Evolutionary conservation across 1,140 invertebrate species (phyloP).

Genomic region (Aleiodes sp.): DNA sequence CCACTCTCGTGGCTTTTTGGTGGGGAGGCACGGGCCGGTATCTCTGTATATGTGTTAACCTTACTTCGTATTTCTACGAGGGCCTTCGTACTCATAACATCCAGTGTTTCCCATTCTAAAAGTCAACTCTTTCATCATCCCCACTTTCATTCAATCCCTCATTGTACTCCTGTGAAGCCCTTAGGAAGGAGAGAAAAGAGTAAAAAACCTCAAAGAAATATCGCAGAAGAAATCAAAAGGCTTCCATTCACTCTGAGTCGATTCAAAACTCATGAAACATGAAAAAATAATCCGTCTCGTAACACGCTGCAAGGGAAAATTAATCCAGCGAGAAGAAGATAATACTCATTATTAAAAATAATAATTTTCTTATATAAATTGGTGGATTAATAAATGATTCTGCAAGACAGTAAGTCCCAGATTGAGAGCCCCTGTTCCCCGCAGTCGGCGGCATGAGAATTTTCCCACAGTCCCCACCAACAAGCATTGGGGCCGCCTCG

Average conservation of each 20-base stretch:
- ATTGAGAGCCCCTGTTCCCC: slow-evolving; percentile 52
- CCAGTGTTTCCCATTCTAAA: slow-evolving; percentile 19
- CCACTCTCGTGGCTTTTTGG: slow-evolving; percentile 46
- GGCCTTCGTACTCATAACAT: slow-evolving; percentile 27
- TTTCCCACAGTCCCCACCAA: slow-evolving; percentile 64
- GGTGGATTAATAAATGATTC: background rate
- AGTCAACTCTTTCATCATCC: slow-evolving; percentile 14
- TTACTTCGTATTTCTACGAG: slow-evolving; percentile 42
- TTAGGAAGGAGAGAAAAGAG: background rate
- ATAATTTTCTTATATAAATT: no score
- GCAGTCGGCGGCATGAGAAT: slow-evolving; percentile 63
- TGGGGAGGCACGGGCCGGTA: slow-evolving; percentile 48
- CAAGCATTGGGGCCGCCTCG: slow-evolving; percentile 43
- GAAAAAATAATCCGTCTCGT: no score
- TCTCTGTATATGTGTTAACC: no score
- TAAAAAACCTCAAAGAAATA: background rate
- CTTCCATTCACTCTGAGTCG: no score
- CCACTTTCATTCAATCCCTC: background rate
- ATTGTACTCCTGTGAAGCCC: background rate
- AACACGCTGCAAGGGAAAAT: background rate
- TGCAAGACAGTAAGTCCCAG: slow-evolving; percentile 9
- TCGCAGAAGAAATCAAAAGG: background rate
- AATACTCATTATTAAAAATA: background rate
- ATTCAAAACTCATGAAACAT: no score
- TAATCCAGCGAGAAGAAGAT: background rate